Conservation (phyloP, 2,113 vertebrate genomes). For the Phainopepla nitens region DNA sequence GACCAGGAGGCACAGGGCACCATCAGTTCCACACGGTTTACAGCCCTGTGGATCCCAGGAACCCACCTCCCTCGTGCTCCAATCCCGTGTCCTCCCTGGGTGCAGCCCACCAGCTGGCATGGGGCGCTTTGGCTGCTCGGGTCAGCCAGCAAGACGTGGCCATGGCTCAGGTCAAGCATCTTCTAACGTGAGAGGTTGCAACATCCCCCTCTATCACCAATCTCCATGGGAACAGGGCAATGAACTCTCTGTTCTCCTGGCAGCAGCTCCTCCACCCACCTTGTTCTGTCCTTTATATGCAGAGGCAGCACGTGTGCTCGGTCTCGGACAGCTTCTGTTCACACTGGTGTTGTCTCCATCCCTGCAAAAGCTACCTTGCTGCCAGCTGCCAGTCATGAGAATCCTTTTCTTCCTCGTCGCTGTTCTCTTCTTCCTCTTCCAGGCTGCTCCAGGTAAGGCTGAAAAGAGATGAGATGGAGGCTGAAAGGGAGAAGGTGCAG, state of each 20-base stretch:
- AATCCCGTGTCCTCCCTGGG: not conserved
- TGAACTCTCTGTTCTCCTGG: not conserved
- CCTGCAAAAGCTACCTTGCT: not conserved
- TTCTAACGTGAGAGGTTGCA: not conserved
- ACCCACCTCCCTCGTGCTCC: slow-evolving; percentile 48
- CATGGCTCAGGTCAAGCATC: not conserved
- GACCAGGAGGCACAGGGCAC: not conserved
- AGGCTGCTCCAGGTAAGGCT: slow-evolving; percentile 38
- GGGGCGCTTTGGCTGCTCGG: not conserved
- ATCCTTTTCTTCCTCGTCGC: slow-evolving; percentile 46
- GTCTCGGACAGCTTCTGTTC: not conserved
- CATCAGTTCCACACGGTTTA: not conserved
- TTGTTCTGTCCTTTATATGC: not conserved
- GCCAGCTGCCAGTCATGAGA: slow-evolving; percentile 11
- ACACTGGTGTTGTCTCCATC: not conserved
- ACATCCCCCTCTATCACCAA: slow-evolving; percentile 30
- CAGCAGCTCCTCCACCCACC: not conserved
- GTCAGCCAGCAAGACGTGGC: not conserved
- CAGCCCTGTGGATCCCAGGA: not conserved
- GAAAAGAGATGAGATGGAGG: not conserved
- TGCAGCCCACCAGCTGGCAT: slow-evolving; percentile 3
- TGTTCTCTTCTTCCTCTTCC: slow-evolving; percentile 52
- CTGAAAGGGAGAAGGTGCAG: not conserved
- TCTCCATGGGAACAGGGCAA: not conserved
- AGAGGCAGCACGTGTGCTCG: fast-evolving